Base-by-base conservation (phyloP, 1,140 invertebrate species). In the Galleria mellonella region DNA sequence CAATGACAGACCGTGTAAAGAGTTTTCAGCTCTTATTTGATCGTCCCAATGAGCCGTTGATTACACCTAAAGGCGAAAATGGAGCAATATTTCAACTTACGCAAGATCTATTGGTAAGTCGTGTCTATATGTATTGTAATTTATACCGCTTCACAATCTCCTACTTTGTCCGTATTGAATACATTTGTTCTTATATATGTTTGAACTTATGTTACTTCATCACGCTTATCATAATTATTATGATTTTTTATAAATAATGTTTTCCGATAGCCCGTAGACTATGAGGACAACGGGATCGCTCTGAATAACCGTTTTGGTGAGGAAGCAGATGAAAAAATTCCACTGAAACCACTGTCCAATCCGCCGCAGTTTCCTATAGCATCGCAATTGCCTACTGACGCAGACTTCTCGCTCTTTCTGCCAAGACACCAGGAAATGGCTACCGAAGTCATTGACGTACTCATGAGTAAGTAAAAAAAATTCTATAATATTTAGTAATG, bases 391-490 rank as follows among this genome's bases (percentile, higher is more conserved):
- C 72, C 75, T 0, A 51, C 57, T 9, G 72, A 86, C 44, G 66
- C 78, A 0, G 73, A 89, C 28, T 91, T 91, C 58, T 91, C 90
- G 0, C 64, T 90, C 6, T 91, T 91, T 53, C 81, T 89, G 40
- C 86, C 87, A 0, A 62, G 55, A 2, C 90, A 91, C 55, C 73
- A 86, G 39, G 66, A 83, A 6, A 87, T 89, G 66, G 89, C 90
- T 9, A 78, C 74, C 0, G 66, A 88, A 47, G 73, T 91, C 45
- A 88, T 90, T 23, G 74, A 87, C 8, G 66, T 86, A 1, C 84
- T 89, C 8, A 66, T 91, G 74, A 63, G 89, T 89, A 71, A 72
- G 61, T 50, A 40, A n/a, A 23, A 3, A 6, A 23, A 3, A 6
- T 23, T 6, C 17, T 3, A 23, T 2, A 23, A 3, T 23, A 23